Conservation (phyloP, 1,140 invertebrate genomes). For the Antheraea pernyi region DNA sequence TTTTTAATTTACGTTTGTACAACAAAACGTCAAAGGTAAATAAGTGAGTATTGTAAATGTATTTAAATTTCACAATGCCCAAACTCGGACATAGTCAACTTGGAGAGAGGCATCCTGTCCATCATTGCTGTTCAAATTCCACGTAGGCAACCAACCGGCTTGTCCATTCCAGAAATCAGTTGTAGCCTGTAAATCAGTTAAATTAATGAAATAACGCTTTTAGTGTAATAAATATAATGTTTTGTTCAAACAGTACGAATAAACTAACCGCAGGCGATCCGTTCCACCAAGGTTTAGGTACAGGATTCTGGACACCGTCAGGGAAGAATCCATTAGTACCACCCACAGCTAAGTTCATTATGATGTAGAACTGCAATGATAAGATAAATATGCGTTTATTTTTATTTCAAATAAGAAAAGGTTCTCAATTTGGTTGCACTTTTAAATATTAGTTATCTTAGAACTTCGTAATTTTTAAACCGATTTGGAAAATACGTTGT, state of each 20-base stretch:
- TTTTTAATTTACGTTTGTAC: background rate
- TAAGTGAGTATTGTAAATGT: background rate
- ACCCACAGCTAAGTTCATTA: conserved; percentile 84
- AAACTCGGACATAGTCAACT: conserved; percentile 71
- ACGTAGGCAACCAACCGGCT: conserved; percentile 59
- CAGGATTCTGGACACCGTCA: conserved; percentile 73
- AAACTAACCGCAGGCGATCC: conserved; percentile 68
- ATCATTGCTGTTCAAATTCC: conserved; percentile 59
- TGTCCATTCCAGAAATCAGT: conserved; percentile 66
- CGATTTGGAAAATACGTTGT: no score
- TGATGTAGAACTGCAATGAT: conserved; percentile 82
- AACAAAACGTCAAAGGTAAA: background rate
- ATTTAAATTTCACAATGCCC: conserved; percentile 52
- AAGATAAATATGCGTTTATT: background rate
- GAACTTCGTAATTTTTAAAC: no score
- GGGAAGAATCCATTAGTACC: conserved; percentile 82
- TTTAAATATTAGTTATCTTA: no score
- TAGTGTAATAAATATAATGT: background rate
- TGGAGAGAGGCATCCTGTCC: conserved; percentile 64
- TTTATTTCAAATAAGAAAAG: no score
- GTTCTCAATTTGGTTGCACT: no score
- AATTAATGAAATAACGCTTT: no score
- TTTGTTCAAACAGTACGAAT: background rate
- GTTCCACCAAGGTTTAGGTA: conserved; percentile 81
- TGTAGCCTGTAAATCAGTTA: conserved; percentile 41